These are phyloP conservation scores for Embidobia sp. DNA, from an alignment of 2,888 invertebrate genomes.

Conservation along the genomic window DNA sequence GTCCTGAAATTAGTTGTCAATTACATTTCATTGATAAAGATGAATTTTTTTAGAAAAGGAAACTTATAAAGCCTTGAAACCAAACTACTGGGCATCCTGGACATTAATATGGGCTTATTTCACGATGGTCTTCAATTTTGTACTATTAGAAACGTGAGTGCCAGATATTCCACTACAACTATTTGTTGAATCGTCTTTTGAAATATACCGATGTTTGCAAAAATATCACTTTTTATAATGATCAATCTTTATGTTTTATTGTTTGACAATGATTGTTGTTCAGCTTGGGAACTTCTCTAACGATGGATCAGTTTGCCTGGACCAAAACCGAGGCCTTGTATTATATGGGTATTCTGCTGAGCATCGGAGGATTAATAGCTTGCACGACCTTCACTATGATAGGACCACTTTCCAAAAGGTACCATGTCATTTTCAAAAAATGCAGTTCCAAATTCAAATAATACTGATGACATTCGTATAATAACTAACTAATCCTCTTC, in stretches of 20 bases:
- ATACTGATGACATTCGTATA: no score
- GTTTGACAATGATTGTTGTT: no score
- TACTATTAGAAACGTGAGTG: constrained; percentile 89
- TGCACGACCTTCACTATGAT: constrained; percentile 88
- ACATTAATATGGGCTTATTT: constrained; percentile 92
- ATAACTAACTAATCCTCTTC: no score
- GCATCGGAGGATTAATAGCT: constrained; percentile 89
- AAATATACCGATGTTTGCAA: no score
- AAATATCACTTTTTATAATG: not conserved
- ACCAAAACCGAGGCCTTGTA: constrained; percentile 88
- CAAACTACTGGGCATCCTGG: constrained; percentile 90
- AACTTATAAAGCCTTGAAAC: constrained; percentile 87
- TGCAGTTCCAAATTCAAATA: no score
- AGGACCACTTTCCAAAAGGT: constrained; percentile 87
- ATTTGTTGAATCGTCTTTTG: no score
- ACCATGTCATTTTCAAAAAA: no score
- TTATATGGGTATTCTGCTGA: constrained; percentile 92
- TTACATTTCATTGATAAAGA: not conserved
- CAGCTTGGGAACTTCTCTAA: constrained; percentile 89
- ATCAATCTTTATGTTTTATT: no score
- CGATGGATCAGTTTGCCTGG: constrained; percentile 95
- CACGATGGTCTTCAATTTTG: constrained; percentile 93
- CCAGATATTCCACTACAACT: no score
- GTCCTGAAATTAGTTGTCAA: no score
- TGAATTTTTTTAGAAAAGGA: constrained; percentile 85